Percentiles rank a stretch among this genome's conserved stretches.
phyloP scores from a whole-genome alignment of 2,113 vertebrate genomes.

The Harpagus bidentatus region DNA sequence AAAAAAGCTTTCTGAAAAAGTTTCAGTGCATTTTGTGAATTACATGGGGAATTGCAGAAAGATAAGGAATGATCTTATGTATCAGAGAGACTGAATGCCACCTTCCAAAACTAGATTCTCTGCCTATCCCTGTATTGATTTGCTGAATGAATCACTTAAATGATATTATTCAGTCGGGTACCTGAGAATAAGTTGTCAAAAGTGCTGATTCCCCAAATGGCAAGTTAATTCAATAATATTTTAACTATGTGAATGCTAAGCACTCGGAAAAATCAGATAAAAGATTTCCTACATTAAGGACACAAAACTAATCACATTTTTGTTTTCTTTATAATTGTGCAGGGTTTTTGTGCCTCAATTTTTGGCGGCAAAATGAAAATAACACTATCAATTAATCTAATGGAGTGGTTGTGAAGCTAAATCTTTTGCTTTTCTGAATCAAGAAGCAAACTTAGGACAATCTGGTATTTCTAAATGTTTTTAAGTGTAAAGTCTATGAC shows the following conservation, averaged over 20 bases:
- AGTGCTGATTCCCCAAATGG: rapidly evolving
- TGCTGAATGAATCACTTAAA: not conserved
- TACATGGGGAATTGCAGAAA: not conserved
- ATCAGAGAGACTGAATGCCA: not conserved
- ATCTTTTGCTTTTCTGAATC: not conserved
- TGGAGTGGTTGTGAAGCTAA: not conserved
- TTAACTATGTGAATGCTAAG: not conserved
- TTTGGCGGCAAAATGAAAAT: not conserved
- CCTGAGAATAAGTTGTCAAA: not conserved
- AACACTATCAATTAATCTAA: not conserved
- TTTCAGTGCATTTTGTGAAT: not conserved
- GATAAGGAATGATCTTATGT: not conserved
- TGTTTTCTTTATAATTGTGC: not conserved
- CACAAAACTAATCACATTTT: not conserved
- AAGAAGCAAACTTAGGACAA: not conserved
- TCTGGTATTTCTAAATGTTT: not conserved
- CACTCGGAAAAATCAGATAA: not conserved
- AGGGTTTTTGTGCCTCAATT: not conserved
- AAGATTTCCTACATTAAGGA: not conserved
- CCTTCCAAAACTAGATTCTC: not conserved
- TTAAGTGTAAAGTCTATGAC: not conserved
- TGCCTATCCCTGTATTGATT: not conserved
- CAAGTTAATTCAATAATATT: not conserved
- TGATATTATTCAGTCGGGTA: not conserved
- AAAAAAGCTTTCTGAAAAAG: not conserved